These are phyloP conservation scores for Lycia hirtaria DNA, from an alignment of 2,888 invertebrate species.

Conservation along the genomic window DNA sequence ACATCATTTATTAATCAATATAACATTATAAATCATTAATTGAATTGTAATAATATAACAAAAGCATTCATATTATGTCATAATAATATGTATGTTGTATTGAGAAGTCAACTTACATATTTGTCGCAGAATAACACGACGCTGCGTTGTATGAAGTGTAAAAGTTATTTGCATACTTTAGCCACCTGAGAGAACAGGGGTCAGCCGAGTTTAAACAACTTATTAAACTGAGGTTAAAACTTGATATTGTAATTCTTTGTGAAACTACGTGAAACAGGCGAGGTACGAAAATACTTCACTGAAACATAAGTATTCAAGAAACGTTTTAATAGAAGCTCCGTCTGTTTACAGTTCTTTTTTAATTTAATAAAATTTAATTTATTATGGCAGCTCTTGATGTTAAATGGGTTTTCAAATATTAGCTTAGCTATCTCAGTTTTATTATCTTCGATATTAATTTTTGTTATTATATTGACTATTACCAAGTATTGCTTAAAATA, in stretches of 20 bases:
- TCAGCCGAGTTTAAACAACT: conserved; percentile 36
- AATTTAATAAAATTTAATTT: conserved; percentile 1
- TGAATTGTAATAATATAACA: too few species aligned
- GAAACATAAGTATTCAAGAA: conserved; percentile 17
- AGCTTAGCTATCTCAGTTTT: not conserved
- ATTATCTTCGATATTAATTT: too few species aligned
- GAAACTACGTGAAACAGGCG: conserved; percentile 34
- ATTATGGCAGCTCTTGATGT: conserved; percentile 2
- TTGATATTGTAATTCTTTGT: conserved; percentile 47
- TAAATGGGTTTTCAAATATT: not conserved
- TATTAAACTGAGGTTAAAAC: conserved; percentile 47
- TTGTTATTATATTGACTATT: too few species aligned
- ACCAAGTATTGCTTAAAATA: too few species aligned
- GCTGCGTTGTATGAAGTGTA: too few species aligned
- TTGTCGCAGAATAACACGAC: too few species aligned
- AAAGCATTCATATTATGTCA: too few species aligned
- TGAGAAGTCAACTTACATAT: too few species aligned
- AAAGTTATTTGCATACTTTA: not conserved
- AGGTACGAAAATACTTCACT: conserved; percentile 22
- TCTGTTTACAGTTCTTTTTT: not conserved
- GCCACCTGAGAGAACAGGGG: conserved; percentile 13
- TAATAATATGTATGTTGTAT: too few species aligned
- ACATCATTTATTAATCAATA: too few species aligned
- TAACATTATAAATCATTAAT: too few species aligned
- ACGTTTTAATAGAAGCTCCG: conserved; percentile 7